Base-by-base conservation (phyloP, 2,113 vertebrate species). In the Tauraco erythrolophus region DNA sequence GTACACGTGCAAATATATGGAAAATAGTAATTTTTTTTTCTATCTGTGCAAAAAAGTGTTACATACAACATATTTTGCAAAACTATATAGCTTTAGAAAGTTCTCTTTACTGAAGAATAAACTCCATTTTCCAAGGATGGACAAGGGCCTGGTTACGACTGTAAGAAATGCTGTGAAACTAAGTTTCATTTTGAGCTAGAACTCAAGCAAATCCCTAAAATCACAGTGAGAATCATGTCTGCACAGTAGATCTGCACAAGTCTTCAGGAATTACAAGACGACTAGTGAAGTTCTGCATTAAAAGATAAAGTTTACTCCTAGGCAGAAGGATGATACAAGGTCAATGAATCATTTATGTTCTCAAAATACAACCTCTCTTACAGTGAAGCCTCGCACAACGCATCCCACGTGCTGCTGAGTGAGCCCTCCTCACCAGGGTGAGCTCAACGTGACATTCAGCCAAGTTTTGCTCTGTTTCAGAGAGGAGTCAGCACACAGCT, bases 371-470 rank as follows among this genome's bases (percentile, higher is more conserved):
- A 10, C 25, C 41, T 46, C 24, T 57, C 10, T 9, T 7, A 2
- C 8, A 14, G 28, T 13, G 13, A 30, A 58, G 18, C 12, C 23
- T 54, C 54, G 31, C 23, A 74, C 7, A 21, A 10, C 0, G 2
- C 19, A 9, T 4, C n/a, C 50, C 16, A 0, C 1, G 41, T 35
- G 66, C 48, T 88, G 27, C 41, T 15, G 9, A 1, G 0, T 18
- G 14, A 2, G 10, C 9, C 6, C 19, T 11, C 10, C 16, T 16
- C 19, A 1, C 4, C 9, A n/a, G 28, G 7, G 4, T 1, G 13
- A 57, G 39, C 6, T 61, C 33, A 39, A 1, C 2, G 0, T 4
- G 8, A 31, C 28, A 17, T 16, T 28, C 22, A 70, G 68, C 4
- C 37, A 45, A 30, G 7, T 27, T 53, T 14, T 79, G 11, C 50